Evolutionary conservation across 2,888 invertebrate species (phyloP).

Genomic region (Scrobipalpa atriplicella): DNA sequence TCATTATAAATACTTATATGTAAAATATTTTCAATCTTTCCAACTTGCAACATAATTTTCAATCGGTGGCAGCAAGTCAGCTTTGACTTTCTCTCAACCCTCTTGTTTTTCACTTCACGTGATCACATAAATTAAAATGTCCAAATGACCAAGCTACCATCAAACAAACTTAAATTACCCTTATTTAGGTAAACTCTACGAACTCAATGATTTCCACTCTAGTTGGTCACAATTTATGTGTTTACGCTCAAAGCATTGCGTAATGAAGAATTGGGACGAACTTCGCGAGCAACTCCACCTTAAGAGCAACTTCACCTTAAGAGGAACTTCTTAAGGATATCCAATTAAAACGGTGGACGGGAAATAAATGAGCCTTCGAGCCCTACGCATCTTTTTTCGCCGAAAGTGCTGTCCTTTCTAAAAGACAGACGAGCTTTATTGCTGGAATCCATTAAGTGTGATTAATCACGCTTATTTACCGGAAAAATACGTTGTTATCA

Average conservation of each 20-base stretch:
- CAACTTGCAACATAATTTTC: too few relatives aligned
- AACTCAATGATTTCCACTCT: constrained; percentile 34
- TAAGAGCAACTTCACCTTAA: constrained; percentile 37
- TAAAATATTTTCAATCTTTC: too few relatives aligned
- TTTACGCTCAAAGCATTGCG: constrained; percentile 50
- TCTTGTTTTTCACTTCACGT: too few relatives aligned
- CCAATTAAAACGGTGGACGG: constrained; percentile 57
- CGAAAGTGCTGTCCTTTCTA: constrained; percentile 4
- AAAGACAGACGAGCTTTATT: neutral
- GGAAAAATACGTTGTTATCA: too few relatives aligned
- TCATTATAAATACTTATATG: too few relatives aligned
- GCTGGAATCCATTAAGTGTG: neutral
- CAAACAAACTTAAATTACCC: neutral
- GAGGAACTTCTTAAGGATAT: constrained; percentile 51
- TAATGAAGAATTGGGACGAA: constrained; percentile 48
- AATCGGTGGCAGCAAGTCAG: too few relatives aligned
- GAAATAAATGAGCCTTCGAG: constrained; percentile 44
- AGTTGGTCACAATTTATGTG: constrained; percentile 56
- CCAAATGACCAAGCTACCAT: neutral
- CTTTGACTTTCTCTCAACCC: too few relatives aligned
- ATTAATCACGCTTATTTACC: neutral
- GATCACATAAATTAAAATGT: too few relatives aligned
- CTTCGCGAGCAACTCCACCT: constrained; percentile 37
- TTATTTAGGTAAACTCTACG: neutral
- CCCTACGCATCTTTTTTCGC: constrained; percentile 29